Base-by-base conservation (phyloP, 2,797 vertebrate genomes). In the Hydrocynus forskahlii region DNA sequence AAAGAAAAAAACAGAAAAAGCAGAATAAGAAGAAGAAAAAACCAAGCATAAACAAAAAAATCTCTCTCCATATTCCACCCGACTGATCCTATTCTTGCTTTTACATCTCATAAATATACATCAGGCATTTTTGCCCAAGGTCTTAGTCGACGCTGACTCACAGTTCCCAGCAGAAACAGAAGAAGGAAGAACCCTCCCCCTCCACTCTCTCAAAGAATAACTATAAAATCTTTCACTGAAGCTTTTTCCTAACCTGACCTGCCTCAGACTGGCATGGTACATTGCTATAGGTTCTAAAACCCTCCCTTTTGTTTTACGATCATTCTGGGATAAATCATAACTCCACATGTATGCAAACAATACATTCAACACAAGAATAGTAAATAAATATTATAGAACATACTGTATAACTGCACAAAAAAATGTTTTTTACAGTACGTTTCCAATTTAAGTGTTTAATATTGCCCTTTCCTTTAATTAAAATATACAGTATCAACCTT, bases 21-120 rank as follows among this genome's bases (percentile, higher is more conserved):
- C 1, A 29, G 29, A 1, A 29, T 1, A 29, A 29, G 35, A 35
- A 35, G 35, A 35, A 35, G 35, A 25, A 72, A 72, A n/a, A 17
- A 17, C 10, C 25, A 57, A 2, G 19, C 14, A 57, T 12, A 57
- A 73, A 72, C 7, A 72, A 68, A 68, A 43, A 48, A 57, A 74
- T 72, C 70, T 50, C 54, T 57, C 29, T 59, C 7, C 54, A 57
- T 43, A 74, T 57, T 74, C 35, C 19, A 38, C 14, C 54, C 52
- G 45, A 74, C 35, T 57, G 54, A 74, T 40, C 54, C 43, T n/a
- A 59, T 9, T 74, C 35, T 40, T 74, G 23, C 54, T 57, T 74
- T 19, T 72, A 35, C 50, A 72, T 40, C 71, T 74, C 71, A 74
- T 74, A 59, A 74, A 74, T 59, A 59, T 59, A 40, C 71, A 74